Conservation (phyloP, 2,113 vertebrate genomes). For the Lycocorax pyrrhopterus region DNA sequence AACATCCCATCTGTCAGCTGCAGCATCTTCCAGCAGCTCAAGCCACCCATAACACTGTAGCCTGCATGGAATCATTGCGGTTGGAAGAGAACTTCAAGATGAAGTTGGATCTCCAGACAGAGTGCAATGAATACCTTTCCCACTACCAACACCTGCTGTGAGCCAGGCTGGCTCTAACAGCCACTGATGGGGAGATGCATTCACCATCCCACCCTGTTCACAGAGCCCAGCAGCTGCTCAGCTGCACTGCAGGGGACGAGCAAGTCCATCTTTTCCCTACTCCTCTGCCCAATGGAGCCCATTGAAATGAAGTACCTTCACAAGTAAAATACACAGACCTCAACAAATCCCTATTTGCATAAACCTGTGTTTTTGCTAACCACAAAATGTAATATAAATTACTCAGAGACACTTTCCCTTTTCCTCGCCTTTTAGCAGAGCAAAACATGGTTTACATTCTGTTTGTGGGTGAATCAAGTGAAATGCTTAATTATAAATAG, state of each 20-base stretch:
- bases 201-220: too few species aligned
- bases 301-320: background rate
- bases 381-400: background rate
- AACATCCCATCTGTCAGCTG: background rate
- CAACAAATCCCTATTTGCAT: background rate
- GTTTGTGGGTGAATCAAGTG: background rate
- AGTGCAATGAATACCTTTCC: background rate
- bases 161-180: background rate
- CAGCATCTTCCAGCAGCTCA: background rate
- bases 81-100: background rate
- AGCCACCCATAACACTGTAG: fast-evolving
- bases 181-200: fast-evolving
- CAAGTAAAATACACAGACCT: background rate
- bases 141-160: too few species aligned
- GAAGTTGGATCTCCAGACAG: background rate
- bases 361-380: background rate
- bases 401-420: background rate
- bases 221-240: background rate
- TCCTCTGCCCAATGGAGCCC: background rate
- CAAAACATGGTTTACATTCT: background rate
- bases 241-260: background rate
- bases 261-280: fast-evolving
- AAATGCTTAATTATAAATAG: conserved; percentile 42
- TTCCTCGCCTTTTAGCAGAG: background rate
- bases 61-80: background rate